These are phyloP conservation scores for Temnothorax rugatulus DNA, from an alignment of 2,888 invertebrate genomes.

Conservation along the genomic window DNA sequence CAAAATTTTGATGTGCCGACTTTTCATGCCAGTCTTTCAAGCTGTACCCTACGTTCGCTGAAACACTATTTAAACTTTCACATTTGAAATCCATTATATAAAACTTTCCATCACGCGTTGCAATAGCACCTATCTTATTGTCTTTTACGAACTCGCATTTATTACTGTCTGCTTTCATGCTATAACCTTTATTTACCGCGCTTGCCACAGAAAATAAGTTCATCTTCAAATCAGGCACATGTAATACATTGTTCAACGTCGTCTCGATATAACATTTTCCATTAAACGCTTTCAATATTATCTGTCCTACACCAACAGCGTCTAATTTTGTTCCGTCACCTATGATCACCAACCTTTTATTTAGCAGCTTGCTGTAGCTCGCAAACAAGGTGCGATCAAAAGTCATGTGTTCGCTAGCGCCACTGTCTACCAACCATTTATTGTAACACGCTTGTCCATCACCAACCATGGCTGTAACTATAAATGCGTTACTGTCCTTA, in stretches of 20 bases:
- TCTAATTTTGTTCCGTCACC: neutral
- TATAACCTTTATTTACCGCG: neutral
- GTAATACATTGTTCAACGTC: neutral
- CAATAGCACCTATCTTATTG: neutral
- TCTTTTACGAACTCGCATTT: neutral
- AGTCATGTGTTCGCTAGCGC: neutral
- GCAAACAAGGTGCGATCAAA: neutral
- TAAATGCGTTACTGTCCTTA: neutral
- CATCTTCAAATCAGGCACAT: neutral
- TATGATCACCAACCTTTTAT: neutral
- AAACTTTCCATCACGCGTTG: neutral
- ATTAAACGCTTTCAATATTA: neutral
- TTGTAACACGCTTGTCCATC: neutral
- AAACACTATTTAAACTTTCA: neutral
- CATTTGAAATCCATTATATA: neutral
- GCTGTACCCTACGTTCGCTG: neutral
- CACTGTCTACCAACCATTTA: neutral
- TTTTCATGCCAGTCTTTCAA: neutral
- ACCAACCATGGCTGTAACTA: neutral
- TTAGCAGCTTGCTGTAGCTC: neutral
- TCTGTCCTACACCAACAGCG: neutral
- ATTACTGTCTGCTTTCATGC: neutral
- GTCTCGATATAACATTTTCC: neutral
- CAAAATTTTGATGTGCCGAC: neutral
- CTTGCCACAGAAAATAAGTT: neutral